phyloP scores from a whole-genome alignment of 2,113 vertebrate genomes.

The Bubo bubo region DNA sequence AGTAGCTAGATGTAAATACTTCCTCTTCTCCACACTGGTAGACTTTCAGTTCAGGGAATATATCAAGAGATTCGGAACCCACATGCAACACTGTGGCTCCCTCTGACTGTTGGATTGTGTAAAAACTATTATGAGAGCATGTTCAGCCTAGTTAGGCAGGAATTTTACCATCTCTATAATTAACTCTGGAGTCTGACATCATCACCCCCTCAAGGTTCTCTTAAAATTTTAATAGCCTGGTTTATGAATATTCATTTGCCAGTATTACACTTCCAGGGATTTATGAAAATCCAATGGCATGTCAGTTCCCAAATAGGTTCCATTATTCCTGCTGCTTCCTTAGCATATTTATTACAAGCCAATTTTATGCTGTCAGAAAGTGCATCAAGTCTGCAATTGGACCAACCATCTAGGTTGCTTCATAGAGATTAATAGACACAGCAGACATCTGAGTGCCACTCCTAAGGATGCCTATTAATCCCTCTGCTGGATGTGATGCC shows the following conservation, averaged over 20 bases:
- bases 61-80: not conserved
- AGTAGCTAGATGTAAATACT: not conserved
- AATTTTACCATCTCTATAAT: constrained; percentile 15
- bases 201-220: constrained; percentile 22
- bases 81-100: not conserved
- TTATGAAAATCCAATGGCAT: constrained; percentile 18
- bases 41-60: not conserved
- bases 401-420: not conserved
- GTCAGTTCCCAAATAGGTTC: not conserved
- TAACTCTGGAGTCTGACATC: constrained; percentile 42
- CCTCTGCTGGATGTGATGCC: fast-evolving
- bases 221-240: constrained; percentile 43
- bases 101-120: not conserved
- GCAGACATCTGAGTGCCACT: not conserved
- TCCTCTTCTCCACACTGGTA: not conserved
- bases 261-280: constrained; percentile 23
- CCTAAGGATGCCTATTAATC: not conserved
- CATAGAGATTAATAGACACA: not conserved
- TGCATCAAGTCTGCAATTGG: not conserved
- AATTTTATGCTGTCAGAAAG: constrained; percentile 1
- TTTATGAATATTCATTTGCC: constrained; percentile 52
- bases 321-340: not conserved
- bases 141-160: not conserved
- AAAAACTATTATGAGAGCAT: not conserved
- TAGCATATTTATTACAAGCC: not conserved